These are phyloP conservation scores for Cercopithecus mitis DNA, from an alignment of 2,797 vertebrate species.

Conservation along the genomic window DNA sequence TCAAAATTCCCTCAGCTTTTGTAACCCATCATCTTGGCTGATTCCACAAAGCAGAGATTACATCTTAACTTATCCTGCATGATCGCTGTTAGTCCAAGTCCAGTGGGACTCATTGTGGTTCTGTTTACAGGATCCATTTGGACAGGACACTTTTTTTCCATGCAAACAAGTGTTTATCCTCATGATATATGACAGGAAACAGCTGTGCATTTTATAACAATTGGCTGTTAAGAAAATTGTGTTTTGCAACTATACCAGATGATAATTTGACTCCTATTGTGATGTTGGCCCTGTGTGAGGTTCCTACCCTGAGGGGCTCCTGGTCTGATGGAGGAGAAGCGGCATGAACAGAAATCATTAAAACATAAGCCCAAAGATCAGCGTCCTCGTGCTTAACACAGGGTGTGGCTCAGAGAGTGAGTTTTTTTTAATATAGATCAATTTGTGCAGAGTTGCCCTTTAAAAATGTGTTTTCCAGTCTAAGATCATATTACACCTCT, in stretches of 20 bases:
- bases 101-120: not conserved
- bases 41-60: not conserved
- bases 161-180: not conserved
- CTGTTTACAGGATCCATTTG: not conserved
- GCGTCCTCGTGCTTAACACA: not conserved
- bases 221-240: not conserved
- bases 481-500: not conserved
- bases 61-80: not conserved
- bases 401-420: not conserved
- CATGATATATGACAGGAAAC: not conserved
- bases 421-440: not conserved
- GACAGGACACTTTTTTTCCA: not conserved
- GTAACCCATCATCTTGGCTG: not conserved
- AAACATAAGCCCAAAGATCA: not conserved
- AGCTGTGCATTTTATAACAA: not conserved
- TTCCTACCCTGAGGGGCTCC: no score
- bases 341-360: not conserved
- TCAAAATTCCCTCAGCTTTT: not conserved
- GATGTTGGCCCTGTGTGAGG: not conserved
- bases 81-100: not conserved
- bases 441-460: not conserved
- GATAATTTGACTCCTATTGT: not conserved
- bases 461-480: not conserved
- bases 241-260: not conserved
- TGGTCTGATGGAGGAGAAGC: not conserved